Conservation (phyloP, 2,888 invertebrate genomes). For the Athrips mouffetella region DNA sequence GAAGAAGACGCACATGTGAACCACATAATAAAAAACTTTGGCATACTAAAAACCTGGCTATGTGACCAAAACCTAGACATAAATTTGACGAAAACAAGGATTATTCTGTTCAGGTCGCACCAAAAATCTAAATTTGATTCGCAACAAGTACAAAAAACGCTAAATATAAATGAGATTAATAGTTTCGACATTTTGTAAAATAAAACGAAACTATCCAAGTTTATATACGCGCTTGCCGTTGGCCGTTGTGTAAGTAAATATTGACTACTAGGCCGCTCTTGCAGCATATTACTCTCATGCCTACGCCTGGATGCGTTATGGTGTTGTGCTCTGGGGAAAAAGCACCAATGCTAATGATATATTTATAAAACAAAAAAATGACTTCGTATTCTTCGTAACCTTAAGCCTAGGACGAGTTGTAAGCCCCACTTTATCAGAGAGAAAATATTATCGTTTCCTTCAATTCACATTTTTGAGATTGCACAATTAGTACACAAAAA, state of each 20-base stretch:
- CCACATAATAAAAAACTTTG: no score
- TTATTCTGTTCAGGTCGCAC: no score
- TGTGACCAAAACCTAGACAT: no score
- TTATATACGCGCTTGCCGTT: no score
- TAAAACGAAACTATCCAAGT: no score
- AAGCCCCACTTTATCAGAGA: background rate
- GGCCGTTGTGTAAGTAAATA: background rate
- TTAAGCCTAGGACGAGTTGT: background rate
- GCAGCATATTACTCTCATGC: background rate
- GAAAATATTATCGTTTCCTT: background rate
- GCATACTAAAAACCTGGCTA: no score
- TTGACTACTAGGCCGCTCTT: background rate
- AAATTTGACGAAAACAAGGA: no score
- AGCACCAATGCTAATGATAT: background rate
- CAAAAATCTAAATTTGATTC: no score
- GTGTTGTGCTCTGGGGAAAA: background rate
- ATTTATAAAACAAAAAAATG: background rate
- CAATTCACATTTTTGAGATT: background rate
- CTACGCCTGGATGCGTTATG: conserved; percentile 10
- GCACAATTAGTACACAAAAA: background rate
- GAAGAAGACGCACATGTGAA: no score
- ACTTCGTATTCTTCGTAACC: background rate
- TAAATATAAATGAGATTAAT: no score
- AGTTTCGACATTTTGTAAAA: no score
- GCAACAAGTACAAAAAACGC: no score